Conservation (phyloP, 2,113 vertebrate genomes). For the Pica pica region DNA sequence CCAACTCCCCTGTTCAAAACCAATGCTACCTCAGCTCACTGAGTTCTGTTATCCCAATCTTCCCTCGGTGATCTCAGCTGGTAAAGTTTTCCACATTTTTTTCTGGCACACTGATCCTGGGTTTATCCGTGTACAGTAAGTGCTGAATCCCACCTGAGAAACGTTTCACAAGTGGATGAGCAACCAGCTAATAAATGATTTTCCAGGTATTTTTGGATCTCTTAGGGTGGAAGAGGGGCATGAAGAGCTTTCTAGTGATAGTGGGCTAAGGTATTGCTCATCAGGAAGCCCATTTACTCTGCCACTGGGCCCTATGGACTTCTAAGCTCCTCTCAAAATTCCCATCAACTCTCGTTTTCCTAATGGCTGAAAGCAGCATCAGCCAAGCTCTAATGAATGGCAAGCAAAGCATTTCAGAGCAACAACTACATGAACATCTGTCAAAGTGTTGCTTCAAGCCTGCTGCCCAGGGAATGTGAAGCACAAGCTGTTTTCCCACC, state of each 20-base stretch:
- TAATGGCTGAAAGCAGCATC: background rate
- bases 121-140: background rate
- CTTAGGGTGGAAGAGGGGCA: background rate
- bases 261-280: background rate
- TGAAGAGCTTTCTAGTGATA: background rate
- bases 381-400: background rate
- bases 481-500: background rate
- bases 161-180: background rate
- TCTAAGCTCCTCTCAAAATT: background rate
- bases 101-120: background rate
- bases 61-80: background rate
- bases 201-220: background rate
- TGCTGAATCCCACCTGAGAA: background rate
- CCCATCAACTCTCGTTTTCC: background rate
- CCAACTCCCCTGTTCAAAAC: background rate
- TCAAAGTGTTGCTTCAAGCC: background rate
- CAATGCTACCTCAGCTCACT: fast-evolving
- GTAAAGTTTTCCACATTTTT: background rate
- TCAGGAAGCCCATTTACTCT: background rate
- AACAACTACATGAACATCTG: background rate
- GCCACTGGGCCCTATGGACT: background rate
- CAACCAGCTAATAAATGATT: background rate
- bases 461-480: background rate
- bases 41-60: background rate
- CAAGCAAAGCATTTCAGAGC: background rate